These are phyloP conservation scores for Sturnira hondurensis DNA, from an alignment of 2,113 vertebrate species.

Conservation along the genomic window DNA sequence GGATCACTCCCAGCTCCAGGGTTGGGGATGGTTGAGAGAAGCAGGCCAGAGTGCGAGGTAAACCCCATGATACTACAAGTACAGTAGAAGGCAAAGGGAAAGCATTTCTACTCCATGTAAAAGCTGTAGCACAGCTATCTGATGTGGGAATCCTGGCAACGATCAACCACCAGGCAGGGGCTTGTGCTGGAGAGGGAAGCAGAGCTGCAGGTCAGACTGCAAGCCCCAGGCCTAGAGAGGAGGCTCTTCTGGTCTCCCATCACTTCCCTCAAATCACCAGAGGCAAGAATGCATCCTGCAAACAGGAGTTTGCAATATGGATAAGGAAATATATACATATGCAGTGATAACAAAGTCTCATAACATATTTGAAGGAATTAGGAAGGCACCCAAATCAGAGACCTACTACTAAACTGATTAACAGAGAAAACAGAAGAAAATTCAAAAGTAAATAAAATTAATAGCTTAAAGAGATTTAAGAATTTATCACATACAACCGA, in stretches of 20 bases:
- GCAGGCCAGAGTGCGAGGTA: not conserved
- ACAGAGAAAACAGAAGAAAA: slow-evolving; percentile 3
- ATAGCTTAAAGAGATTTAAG: not conserved
- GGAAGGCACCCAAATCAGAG: not conserved
- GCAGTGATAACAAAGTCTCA: not conserved
- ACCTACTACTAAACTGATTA: not conserved
- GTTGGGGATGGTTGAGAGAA: not conserved
- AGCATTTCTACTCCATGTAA: not conserved
- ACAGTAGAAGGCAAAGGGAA: not conserved
- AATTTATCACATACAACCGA: not conserved
- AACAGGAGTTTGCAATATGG: not conserved
- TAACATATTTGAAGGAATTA: not conserved
- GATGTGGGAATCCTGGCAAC: not conserved
- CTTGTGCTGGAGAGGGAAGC: not conserved
- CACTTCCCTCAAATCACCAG: not conserved
- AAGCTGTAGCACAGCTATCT: not conserved
- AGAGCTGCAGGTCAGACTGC: not conserved
- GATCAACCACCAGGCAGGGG: fast-evolving
- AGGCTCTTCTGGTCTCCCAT: not conserved
- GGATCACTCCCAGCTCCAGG: not conserved
- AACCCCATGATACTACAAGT: not conserved
- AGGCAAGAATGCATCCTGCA: not conserved
- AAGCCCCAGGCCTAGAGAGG: too few relatives aligned
- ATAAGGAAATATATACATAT: not conserved
- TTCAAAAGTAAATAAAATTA: not conserved